Evolutionary conservation across 2,113 vertebrate genomes (phyloP).

Genomic region (Galeopterus variegatus): DNA sequence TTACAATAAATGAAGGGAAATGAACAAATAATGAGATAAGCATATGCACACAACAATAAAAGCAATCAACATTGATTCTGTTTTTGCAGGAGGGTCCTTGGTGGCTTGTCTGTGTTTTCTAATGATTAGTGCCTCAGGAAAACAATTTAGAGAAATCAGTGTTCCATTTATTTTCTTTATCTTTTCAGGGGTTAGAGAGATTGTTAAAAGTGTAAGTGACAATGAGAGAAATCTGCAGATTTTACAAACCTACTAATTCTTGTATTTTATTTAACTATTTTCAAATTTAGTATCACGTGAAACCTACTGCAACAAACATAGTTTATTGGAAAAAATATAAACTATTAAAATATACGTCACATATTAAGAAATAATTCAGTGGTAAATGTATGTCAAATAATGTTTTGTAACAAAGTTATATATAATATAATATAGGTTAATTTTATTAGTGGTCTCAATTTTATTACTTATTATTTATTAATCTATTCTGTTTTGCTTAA

Average conservation of each 20-base stretch:
- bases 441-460: neutral
- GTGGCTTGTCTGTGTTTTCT: slow-evolving; percentile 27
- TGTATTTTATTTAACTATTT: slow-evolving; percentile 49
- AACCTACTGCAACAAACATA: neutral
- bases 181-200: slow-evolving; percentile 14
- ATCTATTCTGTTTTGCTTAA: neutral
- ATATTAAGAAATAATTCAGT: neutral
- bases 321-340: neutral
- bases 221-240: neutral
- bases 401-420: neutral
- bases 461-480: neutral
- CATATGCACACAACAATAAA: slow-evolving; percentile 69
- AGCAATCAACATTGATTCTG: slow-evolving; percentile 53
- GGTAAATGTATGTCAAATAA: neutral
- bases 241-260: neutral
- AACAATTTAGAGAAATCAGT: slow-evolving; percentile 75
- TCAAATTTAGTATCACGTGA: neutral
- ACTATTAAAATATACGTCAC: neutral
- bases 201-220: slow-evolving; percentile 7
- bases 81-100: slow-evolving; percentile 23
- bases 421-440: neutral
- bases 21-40: slow-evolving; percentile 67
- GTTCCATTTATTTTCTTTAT: slow-evolving; percentile 39
- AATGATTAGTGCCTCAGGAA: slow-evolving; percentile 67
- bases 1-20: slow-evolving; percentile 68